Conservation (phyloP, 2,113 vertebrate genomes). For the Alligator mississippiensis region DNA sequence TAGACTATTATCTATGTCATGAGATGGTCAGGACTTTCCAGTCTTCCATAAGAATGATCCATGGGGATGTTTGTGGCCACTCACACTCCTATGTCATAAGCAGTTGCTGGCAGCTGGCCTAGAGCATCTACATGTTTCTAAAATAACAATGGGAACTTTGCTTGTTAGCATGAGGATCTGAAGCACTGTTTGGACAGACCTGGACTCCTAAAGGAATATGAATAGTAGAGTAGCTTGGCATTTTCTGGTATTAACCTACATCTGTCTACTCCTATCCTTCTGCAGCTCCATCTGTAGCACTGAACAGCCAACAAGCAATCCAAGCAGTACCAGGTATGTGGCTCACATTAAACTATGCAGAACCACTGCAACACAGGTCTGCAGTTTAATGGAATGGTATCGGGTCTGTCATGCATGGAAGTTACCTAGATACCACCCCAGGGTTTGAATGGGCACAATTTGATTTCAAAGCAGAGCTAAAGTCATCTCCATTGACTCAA, state of each 20-base stretch:
- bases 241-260: neutral
- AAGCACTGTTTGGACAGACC: neutral
- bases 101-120: neutral
- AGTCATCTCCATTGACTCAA: neutral
- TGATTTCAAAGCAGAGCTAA: neutral
- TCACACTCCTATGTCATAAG: fast-evolving
- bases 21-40: neutral
- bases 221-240: neutral
- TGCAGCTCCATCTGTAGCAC: neutral
- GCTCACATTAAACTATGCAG: too few species aligned
- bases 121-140: neutral
- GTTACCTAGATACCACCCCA: neutral
- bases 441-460: neutral
- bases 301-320: too few species aligned
- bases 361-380: neutral
- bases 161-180: neutral
- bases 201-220: neutral
- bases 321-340: too few species aligned
- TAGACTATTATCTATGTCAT: too few species aligned
- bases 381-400: neutral
- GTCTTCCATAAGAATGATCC: neutral
- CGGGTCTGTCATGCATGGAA: neutral
- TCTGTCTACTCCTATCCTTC: neutral
- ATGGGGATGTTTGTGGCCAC: neutral
- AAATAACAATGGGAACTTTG: neutral